A percentile compares a stretch with the other conserved stretches of the same genome.
Conservation (phyloP, 2,888 invertebrate genomes). For the Synergus laeviventris region DNA sequence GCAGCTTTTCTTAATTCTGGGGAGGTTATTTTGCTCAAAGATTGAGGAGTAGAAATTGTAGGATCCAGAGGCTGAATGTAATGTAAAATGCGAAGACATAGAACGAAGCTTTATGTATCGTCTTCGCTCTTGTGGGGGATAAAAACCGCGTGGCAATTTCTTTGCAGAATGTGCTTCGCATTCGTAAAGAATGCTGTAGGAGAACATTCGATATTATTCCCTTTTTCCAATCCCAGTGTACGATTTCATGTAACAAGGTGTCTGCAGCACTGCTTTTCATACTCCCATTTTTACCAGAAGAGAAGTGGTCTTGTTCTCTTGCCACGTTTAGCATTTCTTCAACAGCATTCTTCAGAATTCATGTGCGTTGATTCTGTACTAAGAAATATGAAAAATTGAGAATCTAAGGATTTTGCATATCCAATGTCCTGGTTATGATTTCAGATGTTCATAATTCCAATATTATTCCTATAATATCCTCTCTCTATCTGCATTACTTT, state of each 20-base stretch:
- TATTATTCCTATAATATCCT: too few relatives aligned
- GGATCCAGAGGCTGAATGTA: constrained; percentile 10
- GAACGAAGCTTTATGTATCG: constrained; percentile 31
- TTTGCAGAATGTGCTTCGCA: constrained; percentile 28
- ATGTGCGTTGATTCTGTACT: background rate
- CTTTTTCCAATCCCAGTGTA: background rate
- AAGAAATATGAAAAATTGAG: background rate
- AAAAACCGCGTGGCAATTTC: constrained; percentile 26
- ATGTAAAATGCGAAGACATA: constrained; percentile 22
- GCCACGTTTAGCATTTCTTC: constrained; percentile 16
- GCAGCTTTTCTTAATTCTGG: background rate
- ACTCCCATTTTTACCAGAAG: constrained; percentile 8
- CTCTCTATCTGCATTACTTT: too few relatives aligned
- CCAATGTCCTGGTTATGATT: too few relatives aligned
- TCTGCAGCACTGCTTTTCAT: constrained; percentile 5
- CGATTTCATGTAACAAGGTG: constrained; percentile 14
- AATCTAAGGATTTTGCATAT: background rate
- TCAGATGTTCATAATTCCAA: too few relatives aligned
- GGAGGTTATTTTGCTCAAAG: constrained; percentile 8
- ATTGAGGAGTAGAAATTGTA: constrained; percentile 8
- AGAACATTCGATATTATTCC: constrained; percentile 30
- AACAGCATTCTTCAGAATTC: background rate
- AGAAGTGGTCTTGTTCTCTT: background rate
- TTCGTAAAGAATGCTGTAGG: background rate
- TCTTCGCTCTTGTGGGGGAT: background rate